Evolutionary conservation across 1,140 invertebrate genomes (phyloP).

Genomic region (Plodia interpunctella): DNA sequence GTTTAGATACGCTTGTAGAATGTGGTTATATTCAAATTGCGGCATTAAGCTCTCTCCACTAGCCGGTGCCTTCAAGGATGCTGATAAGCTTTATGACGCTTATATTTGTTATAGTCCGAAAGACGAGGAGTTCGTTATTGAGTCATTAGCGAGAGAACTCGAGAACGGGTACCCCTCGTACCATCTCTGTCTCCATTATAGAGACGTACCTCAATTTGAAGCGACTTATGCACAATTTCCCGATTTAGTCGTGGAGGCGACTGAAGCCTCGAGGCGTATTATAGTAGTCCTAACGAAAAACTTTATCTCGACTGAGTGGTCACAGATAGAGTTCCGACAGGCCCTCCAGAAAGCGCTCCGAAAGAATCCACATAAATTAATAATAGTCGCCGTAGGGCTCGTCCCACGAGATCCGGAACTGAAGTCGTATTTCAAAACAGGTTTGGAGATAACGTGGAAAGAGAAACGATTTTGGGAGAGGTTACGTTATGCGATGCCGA

Average conservation of each 20-base stretch:
- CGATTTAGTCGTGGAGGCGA: conserved; percentile 89
- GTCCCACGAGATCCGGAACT: conserved; percentile 91
- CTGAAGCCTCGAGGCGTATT: conserved; percentile 88
- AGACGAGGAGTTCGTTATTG: conserved; percentile 91
- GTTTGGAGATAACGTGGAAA: conserved; percentile 90
- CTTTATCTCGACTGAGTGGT: conserved; percentile 91
- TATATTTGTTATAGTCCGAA: conserved; percentile 93
- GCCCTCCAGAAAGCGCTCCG: conserved; percentile 90
- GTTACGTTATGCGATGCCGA: conserved; percentile 90
- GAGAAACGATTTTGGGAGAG: conserved; percentile 95
- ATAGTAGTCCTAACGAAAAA: conserved; percentile 88
- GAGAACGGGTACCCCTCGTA: conserved; percentile 85
- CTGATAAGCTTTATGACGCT: conserved; percentile 91
- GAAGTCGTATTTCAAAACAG: conserved; percentile 90
- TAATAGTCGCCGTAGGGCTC: conserved; percentile 89
- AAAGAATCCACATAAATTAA: conserved; percentile 87
- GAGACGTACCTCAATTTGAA: conserved; percentile 90
- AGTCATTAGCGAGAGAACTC: conserved; percentile 87
- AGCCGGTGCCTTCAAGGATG: conserved; percentile 84
- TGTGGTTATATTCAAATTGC: conserved; percentile 92
- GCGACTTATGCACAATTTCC: conserved; percentile 83
- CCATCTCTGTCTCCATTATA: conserved; percentile 89
- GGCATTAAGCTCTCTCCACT: conserved; percentile 87
- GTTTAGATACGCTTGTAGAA: conserved; percentile 88
- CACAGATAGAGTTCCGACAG: conserved; percentile 88